Evolutionary conservation across 1,140 invertebrate species (phyloP).

Genomic region (Sitobion miscanthi): DNA sequence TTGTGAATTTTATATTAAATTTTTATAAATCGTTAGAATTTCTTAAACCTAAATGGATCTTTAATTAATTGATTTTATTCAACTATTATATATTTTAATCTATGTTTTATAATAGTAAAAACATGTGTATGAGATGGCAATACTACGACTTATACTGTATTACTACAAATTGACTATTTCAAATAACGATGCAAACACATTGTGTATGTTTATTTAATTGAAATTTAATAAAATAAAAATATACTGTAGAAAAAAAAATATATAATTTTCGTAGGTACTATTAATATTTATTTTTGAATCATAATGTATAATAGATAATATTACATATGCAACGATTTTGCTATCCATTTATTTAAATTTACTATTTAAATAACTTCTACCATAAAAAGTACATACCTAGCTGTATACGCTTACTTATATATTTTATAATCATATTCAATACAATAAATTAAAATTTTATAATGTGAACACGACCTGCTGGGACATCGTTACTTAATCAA

Average conservation of each 20-base stretch:
- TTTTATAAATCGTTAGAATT: not conserved
- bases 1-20: not conserved
- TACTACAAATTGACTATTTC: too few species aligned
- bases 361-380: not conserved
- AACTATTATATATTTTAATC: too few species aligned
- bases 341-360: too few species aligned
- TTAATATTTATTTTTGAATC: not conserved
- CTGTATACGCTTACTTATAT: not conserved
- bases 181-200: too few species aligned
- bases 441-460: not conserved
- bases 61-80: too few species aligned
- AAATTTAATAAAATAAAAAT: too few species aligned
- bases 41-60: not conserved
- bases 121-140: not conserved
- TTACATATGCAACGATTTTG: too few species aligned
- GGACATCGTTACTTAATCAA: not conserved
- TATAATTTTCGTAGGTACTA: not conserved
- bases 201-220: too few species aligned
- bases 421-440: not conserved
- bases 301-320: too few species aligned
- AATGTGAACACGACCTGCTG: not conserved
- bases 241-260: not conserved
- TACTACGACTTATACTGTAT: too few species aligned
- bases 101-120: not conserved
- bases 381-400: not conserved